Evolutionary conservation across 2,888 invertebrate genomes (phyloP).

Genomic region (Xestia xanthographa): DNA sequence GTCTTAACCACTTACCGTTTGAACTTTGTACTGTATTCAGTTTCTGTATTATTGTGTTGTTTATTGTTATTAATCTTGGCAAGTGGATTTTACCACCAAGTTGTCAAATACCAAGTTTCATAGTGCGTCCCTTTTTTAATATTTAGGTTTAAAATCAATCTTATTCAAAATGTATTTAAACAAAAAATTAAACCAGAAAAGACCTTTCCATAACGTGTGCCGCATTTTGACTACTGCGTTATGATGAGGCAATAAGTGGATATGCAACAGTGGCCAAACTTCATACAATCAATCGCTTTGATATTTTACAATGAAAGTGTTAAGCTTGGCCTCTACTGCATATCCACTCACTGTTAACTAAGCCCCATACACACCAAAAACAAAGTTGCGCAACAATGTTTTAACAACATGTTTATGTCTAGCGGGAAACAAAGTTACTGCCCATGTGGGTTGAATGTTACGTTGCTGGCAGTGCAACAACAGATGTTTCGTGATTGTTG

Average conservation of each 20-base stretch:
- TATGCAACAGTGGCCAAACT: background rate
- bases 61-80: background rate
- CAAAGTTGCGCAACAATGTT: background rate
- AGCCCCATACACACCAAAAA: background rate
- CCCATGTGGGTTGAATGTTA: background rate
- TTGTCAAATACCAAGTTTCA: background rate
- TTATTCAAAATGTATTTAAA: background rate
- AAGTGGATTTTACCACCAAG: background rate
- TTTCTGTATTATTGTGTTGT: constrained; percentile 30
- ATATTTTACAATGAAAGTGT: background rate
- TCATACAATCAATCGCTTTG: background rate
- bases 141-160: background rate
- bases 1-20: constrained; percentile 8
- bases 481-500: background rate
- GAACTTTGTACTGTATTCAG: constrained; percentile 20
- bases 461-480: background rate
- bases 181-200: background rate
- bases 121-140: background rate
- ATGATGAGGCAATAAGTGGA: background rate
- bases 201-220: background rate
- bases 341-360: background rate
- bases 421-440: background rate
- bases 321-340: background rate
- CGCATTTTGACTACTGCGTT: background rate
- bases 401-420: background rate